Evolutionary conservation across 2,888 invertebrate genomes (phyloP).

Genomic region (Hirtodrosophila duncani): DNA sequence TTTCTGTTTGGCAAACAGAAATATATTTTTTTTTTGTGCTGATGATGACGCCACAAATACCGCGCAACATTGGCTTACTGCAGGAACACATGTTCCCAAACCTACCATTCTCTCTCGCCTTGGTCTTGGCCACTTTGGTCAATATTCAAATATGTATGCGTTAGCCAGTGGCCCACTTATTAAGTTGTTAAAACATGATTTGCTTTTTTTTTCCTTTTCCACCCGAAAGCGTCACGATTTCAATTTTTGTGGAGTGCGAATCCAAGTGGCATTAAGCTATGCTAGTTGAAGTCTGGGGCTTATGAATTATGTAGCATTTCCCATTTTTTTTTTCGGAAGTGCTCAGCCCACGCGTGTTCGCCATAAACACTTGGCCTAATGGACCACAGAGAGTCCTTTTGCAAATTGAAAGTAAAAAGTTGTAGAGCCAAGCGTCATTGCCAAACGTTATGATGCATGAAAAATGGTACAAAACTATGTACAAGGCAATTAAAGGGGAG

Average conservation of each 20-base stretch:
- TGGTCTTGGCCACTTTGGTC: constrained; percentile 11
- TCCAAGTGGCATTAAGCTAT: constrained; percentile 38
- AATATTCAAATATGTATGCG: constrained; percentile 52
- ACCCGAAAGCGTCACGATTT: background rate
- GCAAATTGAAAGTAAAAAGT: constrained; percentile 67
- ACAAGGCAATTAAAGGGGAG: constrained; percentile 3
- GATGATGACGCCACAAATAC: constrained; percentile 44
- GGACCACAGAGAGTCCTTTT: constrained; percentile 47
- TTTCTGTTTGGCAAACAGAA: too few relatives aligned
- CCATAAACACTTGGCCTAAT: constrained; percentile 61
- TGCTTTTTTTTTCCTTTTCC: constrained; percentile 16
- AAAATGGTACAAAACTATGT: constrained; percentile 14
- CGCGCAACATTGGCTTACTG: constrained; percentile 28
- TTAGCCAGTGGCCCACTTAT: constrained; percentile 45
- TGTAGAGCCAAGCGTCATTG: constrained; percentile 38
- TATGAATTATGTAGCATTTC: constrained; percentile 62
- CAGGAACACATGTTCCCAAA: background rate
- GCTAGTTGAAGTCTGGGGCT: constrained; percentile 37
- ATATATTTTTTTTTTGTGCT: background rate
- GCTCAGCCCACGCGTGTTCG: constrained; percentile 56
- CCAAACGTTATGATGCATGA: constrained; percentile 39
- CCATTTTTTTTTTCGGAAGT: constrained; percentile 16
- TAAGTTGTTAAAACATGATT: constrained; percentile 62
- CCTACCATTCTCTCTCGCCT: background rate
- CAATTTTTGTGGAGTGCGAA: constrained; percentile 31